phyloP scores from a whole-genome alignment of 2,888 invertebrate genomes.

The Hedya salicella region DNA sequence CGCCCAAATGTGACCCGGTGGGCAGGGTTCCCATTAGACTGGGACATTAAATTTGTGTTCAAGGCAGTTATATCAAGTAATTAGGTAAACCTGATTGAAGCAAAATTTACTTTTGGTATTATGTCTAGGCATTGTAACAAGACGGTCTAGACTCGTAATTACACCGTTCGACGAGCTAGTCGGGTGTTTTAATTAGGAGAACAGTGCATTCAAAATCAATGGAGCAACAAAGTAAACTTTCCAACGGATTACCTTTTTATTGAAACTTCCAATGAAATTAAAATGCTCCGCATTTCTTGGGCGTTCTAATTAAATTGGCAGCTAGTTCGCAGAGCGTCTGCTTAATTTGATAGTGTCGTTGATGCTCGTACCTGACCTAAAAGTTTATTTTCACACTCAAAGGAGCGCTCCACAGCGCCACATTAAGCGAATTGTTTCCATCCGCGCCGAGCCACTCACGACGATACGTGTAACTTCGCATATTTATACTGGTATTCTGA shows the following conservation, averaged over 20 bases:
- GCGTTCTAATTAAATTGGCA: conserved; percentile 68
- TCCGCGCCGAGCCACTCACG: conserved; percentile 4
- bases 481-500: conserved; percentile 12
- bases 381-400: conserved; percentile 63
- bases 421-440: conserved; percentile 58
- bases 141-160: background rate
- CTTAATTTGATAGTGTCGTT: conserved; percentile 72
- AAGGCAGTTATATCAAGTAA: too few relatives aligned
- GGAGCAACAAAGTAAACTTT: conserved; percentile 31
- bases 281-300: conserved; percentile 42
- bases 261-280: conserved; percentile 39
- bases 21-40: too few relatives aligned
- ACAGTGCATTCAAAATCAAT: conserved; percentile 17
- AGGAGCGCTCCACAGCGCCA: conserved; percentile 54
- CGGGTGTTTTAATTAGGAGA: conserved; percentile 11
- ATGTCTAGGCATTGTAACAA: background rate
- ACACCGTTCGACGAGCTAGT: conserved; percentile 3
- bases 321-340: conserved; percentile 65
- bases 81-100: background rate
- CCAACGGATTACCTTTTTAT: conserved; percentile 34
- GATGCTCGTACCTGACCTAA: conserved; percentile 65
- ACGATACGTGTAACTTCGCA: conserved; percentile 15
- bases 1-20: too few relatives aligned
- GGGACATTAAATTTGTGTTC: too few relatives aligned
- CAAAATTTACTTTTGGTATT: background rate